A percentile compares a stretch with the other conserved stretches of the same genome.
Conservation (phyloP, 2,797 vertebrate genomes). For the Catharus ustulatus region DNA sequence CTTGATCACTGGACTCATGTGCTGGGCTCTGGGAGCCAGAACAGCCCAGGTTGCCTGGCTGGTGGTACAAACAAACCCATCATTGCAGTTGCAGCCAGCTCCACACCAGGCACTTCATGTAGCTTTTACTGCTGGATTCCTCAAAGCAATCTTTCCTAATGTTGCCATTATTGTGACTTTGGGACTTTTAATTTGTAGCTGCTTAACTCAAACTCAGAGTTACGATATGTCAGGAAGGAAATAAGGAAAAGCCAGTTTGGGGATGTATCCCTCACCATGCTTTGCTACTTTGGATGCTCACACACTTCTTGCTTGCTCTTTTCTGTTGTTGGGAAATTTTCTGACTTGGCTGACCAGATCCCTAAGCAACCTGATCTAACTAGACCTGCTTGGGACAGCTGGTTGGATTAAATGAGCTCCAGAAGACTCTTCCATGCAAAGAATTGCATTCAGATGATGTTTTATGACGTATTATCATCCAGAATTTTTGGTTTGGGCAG, state of each 20-base stretch:
- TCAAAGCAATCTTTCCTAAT: not conserved
- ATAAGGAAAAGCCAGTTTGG: not conserved
- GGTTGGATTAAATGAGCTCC: not conserved
- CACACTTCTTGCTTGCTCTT: not conserved
- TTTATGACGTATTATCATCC: not conserved
- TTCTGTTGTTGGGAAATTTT: not conserved
- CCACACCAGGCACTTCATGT: not conserved
- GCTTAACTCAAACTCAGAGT: not conserved
- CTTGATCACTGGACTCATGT: fast-evolving
- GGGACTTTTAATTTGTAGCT: not conserved
- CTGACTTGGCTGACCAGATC: not conserved
- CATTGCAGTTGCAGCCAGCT: not conserved
- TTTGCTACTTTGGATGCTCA: not conserved
- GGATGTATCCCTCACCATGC: fast-evolving
- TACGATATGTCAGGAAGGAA: not conserved
- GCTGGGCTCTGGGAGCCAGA: not conserved
- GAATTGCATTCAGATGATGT: not conserved
- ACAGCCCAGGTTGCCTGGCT: fast-evolving
- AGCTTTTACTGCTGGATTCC: not conserved
- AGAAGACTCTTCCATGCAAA: not conserved
- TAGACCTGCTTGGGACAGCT: not conserved
- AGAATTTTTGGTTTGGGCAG: not conserved
- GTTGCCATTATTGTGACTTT: not conserved
- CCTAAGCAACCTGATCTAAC: not conserved
- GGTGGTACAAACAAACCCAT: not conserved